Percentiles rank a stretch among this genome's conserved stretches.
Evolutionary conservation across 2,797 vertebrate species (phyloP).

Genomic region (Iguana delicatissima): DNA sequence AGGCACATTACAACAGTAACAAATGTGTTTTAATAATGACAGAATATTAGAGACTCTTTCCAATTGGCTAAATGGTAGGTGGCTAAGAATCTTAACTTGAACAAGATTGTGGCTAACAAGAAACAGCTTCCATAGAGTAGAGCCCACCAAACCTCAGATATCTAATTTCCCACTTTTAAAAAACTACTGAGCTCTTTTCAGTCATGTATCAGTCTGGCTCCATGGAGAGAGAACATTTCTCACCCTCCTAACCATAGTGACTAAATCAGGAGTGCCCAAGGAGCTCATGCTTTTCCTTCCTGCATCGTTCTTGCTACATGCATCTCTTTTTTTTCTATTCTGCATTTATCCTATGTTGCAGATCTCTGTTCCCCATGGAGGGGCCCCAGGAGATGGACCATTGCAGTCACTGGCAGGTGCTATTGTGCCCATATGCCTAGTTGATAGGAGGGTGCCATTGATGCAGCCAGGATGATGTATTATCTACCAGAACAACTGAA

Average conservation of each 20-base stretch:
- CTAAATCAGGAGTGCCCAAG: not conserved
- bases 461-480: too few relatives aligned
- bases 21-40: conserved; percentile 49
- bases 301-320: not conserved
- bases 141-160: not conserved
- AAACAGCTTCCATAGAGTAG: too few relatives aligned
- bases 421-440: too few relatives aligned
- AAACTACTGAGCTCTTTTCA: not conserved
- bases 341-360: not conserved
- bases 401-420: too few relatives aligned
- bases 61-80: conserved; percentile 45
- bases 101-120: too few relatives aligned
- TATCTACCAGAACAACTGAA: too few relatives aligned
- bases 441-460: too few relatives aligned
- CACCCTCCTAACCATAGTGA: not conserved
- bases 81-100: not conserved
- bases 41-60: conserved; percentile 26
- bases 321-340: too few relatives aligned
- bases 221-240: not conserved
- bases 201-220: not conserved
- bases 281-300: too few relatives aligned
- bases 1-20: not conserved
- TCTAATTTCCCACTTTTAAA: not conserved
- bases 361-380: too few relatives aligned
- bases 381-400: too few relatives aligned